Evolutionary conservation across 1,140 invertebrate genomes (phyloP), one percentile per base, ranked within the genome.

Genomic region (Oncopodura yosiiana): DNA sequence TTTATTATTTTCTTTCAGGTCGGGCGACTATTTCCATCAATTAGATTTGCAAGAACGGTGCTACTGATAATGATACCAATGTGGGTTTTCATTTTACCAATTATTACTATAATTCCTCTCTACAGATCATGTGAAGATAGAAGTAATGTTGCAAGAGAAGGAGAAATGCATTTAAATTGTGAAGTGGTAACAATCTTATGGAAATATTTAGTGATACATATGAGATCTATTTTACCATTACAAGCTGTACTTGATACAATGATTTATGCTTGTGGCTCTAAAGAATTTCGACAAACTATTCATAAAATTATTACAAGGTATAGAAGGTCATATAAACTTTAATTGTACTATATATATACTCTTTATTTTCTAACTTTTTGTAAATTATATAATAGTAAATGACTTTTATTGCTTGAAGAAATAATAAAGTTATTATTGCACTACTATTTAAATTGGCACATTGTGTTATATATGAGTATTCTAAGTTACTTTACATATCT

Each of bases 41-140:
- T 65, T 18, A 38, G 63, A 12, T 65, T 65, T 51, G 63, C 63
- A 6, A 34, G 63, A 34, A 65, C 63, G 8, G 60, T 65, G 14
- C 48, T 65, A 23, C 51, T 65, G 11, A 65, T 65, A n/a, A 62
- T 65, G 60, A 65, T 65, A 24, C 63, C 63, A n/a, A 65, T 62
- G 60, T 63, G 61, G 61, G 51, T 65, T 21, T 65, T 65, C 39
- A 63, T 65, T 32, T 48, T 65, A 11, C 63, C 63, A 5, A 62
- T 65, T 23, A 44, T 65, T 45, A 63, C 50, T 4, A 65, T 65
- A 48, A 63, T 65, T 55, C 63, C 63, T 42, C 37, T 65, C 14
- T 55, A 65, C 32, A 45, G 60, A 8, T 42, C 43, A 3, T 65
- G 63, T 41, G 54, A 39, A n/a, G 55, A 45, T 24, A 53, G 42